Conservation (phyloP, 2,888 invertebrate genomes). For the Archips crataeganus region DNA sequence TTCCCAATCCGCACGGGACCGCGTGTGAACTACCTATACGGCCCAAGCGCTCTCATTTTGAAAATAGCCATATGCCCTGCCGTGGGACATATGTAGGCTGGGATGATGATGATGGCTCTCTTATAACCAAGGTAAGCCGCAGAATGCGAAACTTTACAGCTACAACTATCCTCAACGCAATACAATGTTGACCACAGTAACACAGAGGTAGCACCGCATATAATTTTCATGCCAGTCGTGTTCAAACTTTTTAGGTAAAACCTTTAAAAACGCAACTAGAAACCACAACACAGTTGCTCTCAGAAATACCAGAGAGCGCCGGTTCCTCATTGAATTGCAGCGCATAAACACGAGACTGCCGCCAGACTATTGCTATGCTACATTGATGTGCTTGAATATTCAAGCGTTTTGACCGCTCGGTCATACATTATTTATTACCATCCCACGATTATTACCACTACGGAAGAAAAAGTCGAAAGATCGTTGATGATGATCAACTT, state of each 20-base stretch:
- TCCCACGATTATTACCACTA: no score
- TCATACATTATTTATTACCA: no score
- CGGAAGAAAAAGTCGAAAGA: no score
- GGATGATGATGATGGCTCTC: no score
- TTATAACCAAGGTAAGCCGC: background rate
- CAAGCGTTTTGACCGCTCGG: no score
- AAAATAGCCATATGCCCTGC: no score
- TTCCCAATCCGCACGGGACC: no score
- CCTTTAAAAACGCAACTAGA: constrained; percentile 20
- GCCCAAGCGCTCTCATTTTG: no score
- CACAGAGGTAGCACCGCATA: background rate
- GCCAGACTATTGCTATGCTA: background rate
- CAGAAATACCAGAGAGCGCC: background rate
- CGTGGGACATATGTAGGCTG: no score
- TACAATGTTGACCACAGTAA: background rate
- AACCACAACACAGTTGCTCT: constrained; percentile 23
- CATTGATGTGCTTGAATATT: background rate
- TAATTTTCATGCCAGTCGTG: constrained; percentile 10
- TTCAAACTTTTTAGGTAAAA: constrained; percentile 27
- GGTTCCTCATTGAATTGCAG: constrained; percentile 14
- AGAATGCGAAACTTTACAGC: background rate
- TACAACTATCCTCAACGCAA: background rate
- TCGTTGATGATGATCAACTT: no score
- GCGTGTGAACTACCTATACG: no score
- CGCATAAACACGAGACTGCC: background rate